Percentiles rank a stretch among this genome's conserved stretches.
Evolutionary conservation across 2,888 invertebrate species (phyloP).

Genomic region (Oxytorus armatus): DNA sequence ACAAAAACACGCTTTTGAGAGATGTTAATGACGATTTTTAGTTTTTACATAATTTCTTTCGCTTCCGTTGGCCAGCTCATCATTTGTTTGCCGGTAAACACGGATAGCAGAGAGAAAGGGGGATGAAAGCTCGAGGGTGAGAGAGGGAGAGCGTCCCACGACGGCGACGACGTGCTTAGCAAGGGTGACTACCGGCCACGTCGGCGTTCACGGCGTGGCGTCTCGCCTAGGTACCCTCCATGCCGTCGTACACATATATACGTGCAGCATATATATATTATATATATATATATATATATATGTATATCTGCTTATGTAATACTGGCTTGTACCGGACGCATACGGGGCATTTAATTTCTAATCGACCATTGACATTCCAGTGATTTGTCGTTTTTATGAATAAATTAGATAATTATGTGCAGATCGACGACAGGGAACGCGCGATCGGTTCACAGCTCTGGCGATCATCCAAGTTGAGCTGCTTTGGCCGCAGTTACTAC

Average conservation of each 20-base stretch:
- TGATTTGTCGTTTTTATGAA: too few species aligned
- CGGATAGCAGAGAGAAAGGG: constrained; percentile 18
- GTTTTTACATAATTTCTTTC: constrained; percentile 6
- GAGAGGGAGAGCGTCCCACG: constrained; percentile 43
- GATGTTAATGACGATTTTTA: too few species aligned
- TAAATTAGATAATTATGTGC: too few species aligned
- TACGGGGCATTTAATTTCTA: too few species aligned
- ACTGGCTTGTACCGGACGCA: neutral
- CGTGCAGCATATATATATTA: neutral
- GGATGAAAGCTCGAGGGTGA: constrained; percentile 26
- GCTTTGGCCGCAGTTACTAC: too few species aligned
- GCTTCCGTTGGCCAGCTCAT: constrained; percentile 48
- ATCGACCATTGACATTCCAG: too few species aligned
- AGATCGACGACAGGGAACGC: too few species aligned
- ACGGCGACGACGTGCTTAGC: constrained; percentile 60
- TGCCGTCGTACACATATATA: constrained; percentile 14
- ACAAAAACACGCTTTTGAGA: neutral
- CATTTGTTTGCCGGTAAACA: constrained; percentile 67
- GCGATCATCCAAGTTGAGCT: too few species aligned
- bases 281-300: constrained; percentile 17
- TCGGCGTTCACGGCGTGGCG: constrained; percentile 51
- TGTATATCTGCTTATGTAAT: neutral
- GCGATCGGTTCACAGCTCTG: too few species aligned
- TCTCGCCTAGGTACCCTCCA: constrained; percentile 50
- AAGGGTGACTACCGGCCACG: constrained; percentile 50